Base-by-base conservation (phyloP, 2,888 invertebrate species). In the Heliconius ethilla region DNA sequence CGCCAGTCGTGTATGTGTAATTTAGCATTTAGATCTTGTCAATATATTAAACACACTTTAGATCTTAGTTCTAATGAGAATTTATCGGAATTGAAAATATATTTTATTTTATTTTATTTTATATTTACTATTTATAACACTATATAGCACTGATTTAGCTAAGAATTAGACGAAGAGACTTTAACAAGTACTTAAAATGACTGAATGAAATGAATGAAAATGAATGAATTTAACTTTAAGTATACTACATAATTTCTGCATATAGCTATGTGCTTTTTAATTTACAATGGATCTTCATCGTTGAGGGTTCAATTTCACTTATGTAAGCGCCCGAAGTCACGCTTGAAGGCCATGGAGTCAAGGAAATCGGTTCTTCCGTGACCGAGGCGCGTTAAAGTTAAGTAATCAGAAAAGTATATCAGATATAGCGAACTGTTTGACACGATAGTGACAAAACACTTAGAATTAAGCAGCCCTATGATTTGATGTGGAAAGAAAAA, bases 321-420 rank as follows among this genome's bases (percentile, higher is more conserved):
- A 74, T 45, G 27, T 74, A 74, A 74, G 63, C 63, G 27, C 2
- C 7, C 29, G 65, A 37, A 51, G 72, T 77, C 77, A 77, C 51
- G 72, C 66, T 72, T 67, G 72, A 73, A 73, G 73, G 77, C 40
- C 77, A 73, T 55, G 55, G 51, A 73, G 66, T 77, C 73, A 77
- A 77, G 77, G 72, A 77, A 77, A 73, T 77, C 55, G 66, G 25
- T n/a, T 77, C 63, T 72, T 73, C 77, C 77, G 76, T 76, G 77
- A 77, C 77, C 77, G 51, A 73, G 51, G 33, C 22, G 27, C 22
- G 37, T 55, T 73, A 40, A 66, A 72, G 51, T 72, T 18, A 73
- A 70, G 45, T 73, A 73, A 66, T 67, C 51, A 37, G 59, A 73
- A 66, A 76, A 29, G 66, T 77, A 37, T 37, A 74, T 63, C 63